phyloP scores from a whole-genome alignment of 2,113 vertebrate genomes.

The Sturnus vulgaris region DNA sequence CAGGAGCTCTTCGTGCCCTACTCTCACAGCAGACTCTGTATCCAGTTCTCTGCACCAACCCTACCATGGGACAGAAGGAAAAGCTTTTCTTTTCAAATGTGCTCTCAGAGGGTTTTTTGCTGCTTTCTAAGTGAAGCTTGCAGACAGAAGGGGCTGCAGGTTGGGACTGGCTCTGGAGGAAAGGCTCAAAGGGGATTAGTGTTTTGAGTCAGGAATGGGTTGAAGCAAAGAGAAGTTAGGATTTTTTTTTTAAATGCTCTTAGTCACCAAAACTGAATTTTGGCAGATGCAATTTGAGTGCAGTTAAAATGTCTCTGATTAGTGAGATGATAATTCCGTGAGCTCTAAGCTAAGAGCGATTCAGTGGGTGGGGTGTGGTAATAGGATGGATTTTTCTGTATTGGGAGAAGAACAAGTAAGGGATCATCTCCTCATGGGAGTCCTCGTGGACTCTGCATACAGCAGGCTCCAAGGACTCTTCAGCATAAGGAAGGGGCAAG shows the following conservation, averaged over 20 bases:
- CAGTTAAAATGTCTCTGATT: not conserved
- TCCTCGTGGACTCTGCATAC: not conserved
- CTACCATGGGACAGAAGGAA: not conserved
- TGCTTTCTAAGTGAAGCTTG: slow-evolving; percentile 9
- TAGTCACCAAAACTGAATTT: slow-evolving; percentile 49
- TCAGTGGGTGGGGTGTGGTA: not conserved
- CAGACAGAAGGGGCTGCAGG: slow-evolving; percentile 39
- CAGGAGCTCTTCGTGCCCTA: not conserved
- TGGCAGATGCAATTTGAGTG: not conserved
- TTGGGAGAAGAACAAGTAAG: not conserved
- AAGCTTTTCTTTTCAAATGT: not conserved
- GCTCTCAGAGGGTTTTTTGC: not conserved
- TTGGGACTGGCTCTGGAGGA: slow-evolving; percentile 39
- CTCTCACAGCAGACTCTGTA: not conserved
- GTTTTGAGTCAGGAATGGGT: slow-evolving; percentile 59
- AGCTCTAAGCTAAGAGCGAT: not conserved
- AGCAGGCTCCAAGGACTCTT: not conserved
- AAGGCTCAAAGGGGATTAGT: slow-evolving; percentile 61
- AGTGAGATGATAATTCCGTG: not conserved
- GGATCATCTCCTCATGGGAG: not conserved
- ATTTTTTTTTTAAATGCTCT: not conserved
- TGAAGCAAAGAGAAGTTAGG: not conserved
- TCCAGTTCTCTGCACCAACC: not conserved
- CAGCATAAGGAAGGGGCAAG: not conserved
- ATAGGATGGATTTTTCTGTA: not conserved